Conservation (phyloP, 2,797 vertebrate species). For the Naso thynnoides region DNA sequence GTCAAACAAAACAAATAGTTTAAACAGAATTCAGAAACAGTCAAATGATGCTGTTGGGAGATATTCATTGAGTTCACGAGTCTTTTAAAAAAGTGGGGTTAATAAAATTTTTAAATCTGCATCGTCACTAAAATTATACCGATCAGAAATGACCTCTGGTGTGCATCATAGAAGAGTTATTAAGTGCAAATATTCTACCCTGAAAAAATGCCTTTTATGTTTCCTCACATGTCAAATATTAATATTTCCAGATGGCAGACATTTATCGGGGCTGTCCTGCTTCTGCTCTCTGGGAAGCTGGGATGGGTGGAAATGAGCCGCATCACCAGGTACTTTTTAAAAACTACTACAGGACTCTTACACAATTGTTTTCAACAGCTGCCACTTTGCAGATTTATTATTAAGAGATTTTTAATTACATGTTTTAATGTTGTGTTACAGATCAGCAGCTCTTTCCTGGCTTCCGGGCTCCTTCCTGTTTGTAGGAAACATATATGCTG, state of each 20-base stretch:
- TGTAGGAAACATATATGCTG: conserved; percentile 95
- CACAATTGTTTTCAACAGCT: background rate
- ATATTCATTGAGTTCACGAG: background rate
- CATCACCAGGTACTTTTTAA: conserved; percentile 85
- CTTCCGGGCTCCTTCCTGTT: conserved; percentile 92
- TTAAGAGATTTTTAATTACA: background rate
- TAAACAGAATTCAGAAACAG: background rate
- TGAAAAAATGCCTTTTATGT: background rate
- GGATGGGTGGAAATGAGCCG: conserved; percentile 93
- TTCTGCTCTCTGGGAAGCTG: conserved; percentile 89
- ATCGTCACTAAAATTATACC: background rate
- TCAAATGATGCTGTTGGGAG: background rate
- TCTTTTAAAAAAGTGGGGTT: background rate
- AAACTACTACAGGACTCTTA: fast-evolving
- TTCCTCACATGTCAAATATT: background rate
- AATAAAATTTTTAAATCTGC: background rate
- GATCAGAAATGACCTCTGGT: background rate
- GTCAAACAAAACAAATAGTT: background rate
- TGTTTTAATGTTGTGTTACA: conserved; percentile 65
- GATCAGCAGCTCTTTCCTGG: conserved; percentile 89
- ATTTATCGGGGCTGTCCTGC: conserved; percentile 88
- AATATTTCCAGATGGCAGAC: conserved; percentile 91
- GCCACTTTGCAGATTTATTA: fast-evolving
- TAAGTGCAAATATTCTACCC: background rate
- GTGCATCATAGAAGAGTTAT: background rate